These are phyloP conservation scores for Oplegnathus fasciatus DNA, from an alignment of 2,113 vertebrate genomes.

Conservation along the genomic window DNA sequence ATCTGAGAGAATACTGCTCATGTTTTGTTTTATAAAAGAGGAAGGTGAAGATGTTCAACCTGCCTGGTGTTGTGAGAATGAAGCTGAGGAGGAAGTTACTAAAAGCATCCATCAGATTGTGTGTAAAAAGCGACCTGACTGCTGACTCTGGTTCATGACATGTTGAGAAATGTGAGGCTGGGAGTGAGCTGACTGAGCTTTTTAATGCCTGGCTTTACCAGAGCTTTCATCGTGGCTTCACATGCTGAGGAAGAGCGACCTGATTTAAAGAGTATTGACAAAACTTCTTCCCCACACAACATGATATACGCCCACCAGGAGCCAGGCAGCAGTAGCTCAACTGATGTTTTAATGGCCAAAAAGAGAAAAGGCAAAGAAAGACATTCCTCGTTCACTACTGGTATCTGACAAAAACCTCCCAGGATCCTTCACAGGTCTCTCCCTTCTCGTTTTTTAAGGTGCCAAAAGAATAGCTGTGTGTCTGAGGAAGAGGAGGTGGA, in stretches of 20 bases:
- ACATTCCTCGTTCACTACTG: conserved; percentile 27
- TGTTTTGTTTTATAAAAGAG: not conserved
- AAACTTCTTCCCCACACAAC: conserved; percentile 5
- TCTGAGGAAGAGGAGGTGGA: conserved; percentile 10
- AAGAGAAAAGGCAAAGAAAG: conserved; percentile 22
- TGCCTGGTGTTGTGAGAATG: not conserved
- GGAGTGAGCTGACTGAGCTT: conserved; percentile 26
- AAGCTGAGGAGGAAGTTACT: not conserved
- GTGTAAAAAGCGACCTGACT: not conserved
- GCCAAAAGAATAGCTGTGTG: conserved; percentile 46
- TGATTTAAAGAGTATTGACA: conserved; percentile 46
- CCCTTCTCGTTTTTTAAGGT: conserved; percentile 24
- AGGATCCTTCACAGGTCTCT: conserved; percentile 40
- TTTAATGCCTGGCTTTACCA: conserved; percentile 32
- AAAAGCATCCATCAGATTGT: not conserved
- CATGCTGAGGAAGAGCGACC: conserved; percentile 26
- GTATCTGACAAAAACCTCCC: conserved; percentile 46
- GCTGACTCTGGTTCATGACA: conserved; percentile 10
- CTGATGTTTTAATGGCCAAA: conserved; percentile 41
- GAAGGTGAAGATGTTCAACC: too few species aligned
- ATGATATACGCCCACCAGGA: conserved; percentile 32
- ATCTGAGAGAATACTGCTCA: not conserved
- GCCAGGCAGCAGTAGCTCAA: conserved; percentile 28
- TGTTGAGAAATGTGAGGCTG: conserved; percentile 11
- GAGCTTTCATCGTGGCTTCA: conserved; percentile 35